Conservation (phyloP, 2,113 vertebrate genomes). For the Python bivittatus region DNA sequence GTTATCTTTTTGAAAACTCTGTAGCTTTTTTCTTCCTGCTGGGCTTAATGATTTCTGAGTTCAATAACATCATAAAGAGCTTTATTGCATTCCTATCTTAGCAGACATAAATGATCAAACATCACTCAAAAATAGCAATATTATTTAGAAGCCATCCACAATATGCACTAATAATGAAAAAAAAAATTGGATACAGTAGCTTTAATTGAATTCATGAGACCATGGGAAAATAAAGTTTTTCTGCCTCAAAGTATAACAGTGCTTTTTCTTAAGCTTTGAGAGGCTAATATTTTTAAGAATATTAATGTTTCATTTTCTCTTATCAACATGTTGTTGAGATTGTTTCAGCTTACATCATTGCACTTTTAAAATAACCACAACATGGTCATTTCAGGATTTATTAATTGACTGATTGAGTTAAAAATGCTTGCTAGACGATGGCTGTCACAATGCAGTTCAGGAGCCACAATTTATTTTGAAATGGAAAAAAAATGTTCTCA, state of each 20-base stretch:
- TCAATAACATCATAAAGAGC: rapidly evolving
- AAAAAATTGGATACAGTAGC: background rate
- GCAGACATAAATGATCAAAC: background rate
- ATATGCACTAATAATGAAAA: background rate
- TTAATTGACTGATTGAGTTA: background rate
- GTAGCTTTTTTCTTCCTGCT: constrained; percentile 11
- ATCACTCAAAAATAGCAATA: background rate
- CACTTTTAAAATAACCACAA: background rate
- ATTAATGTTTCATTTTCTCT: background rate
- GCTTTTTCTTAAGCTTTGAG: background rate
- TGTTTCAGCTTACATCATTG: background rate
- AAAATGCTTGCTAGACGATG: background rate
- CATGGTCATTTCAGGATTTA: constrained; percentile 1
- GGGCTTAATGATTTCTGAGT: background rate
- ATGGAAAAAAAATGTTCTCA: background rate
- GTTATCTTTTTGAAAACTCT: constrained; percentile 28
- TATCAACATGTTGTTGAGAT: background rate
- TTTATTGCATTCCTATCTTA: background rate
- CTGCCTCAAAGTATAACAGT: background rate
- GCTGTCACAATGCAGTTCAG: background rate
- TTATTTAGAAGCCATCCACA: background rate
- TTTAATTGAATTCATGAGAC: background rate
- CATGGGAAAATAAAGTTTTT: background rate
- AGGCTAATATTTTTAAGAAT: background rate
- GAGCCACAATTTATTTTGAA: background rate